These are phyloP conservation scores for Nephotettix cincticeps DNA, from an alignment of 1,140 invertebrate genomes.

Conservation along the genomic window DNA sequence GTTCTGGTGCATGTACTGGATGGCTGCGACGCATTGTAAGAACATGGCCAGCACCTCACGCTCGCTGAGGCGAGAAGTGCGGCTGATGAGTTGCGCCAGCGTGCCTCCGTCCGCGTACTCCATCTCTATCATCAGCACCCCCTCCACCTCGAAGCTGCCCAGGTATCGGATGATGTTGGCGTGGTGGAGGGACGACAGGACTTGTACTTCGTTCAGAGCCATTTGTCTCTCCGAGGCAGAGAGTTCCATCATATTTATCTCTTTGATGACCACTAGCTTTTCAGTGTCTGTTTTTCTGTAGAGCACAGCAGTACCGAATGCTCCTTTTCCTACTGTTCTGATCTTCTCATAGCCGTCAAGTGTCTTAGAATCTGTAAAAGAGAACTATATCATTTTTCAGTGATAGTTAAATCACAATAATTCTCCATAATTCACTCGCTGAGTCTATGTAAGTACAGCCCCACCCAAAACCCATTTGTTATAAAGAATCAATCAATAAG, in stretches of 20 bases:
- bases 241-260: constrained; percentile 74
- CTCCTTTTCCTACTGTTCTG: constrained; percentile 62
- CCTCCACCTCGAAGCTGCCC: constrained; percentile 52
- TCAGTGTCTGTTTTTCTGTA: constrained; percentile 66
- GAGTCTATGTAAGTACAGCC: no score
- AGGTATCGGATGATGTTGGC: constrained; percentile 62
- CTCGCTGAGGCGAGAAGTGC: constrained; percentile 55
- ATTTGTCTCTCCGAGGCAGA: constrained; percentile 64
- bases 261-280: constrained; percentile 70
- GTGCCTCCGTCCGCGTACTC: constrained; percentile 79
- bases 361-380: not conserved
- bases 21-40: constrained; percentile 67
- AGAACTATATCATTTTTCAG: no score
- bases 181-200: constrained; percentile 70
- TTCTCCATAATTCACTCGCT: no score
- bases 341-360: constrained; percentile 57
- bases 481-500: no score
- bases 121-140: constrained; percentile 76
- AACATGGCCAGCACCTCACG: constrained; percentile 64
- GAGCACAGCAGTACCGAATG: constrained; percentile 72
- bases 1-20: constrained; percentile 69
- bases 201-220: constrained; percentile 74
- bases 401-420: no score
- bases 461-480: no score
- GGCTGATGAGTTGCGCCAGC: constrained; percentile 61